These are phyloP conservation scores for Oryctes rhinoceros DNA, from an alignment of 1,140 invertebrate genomes.

Conservation along the genomic window DNA sequence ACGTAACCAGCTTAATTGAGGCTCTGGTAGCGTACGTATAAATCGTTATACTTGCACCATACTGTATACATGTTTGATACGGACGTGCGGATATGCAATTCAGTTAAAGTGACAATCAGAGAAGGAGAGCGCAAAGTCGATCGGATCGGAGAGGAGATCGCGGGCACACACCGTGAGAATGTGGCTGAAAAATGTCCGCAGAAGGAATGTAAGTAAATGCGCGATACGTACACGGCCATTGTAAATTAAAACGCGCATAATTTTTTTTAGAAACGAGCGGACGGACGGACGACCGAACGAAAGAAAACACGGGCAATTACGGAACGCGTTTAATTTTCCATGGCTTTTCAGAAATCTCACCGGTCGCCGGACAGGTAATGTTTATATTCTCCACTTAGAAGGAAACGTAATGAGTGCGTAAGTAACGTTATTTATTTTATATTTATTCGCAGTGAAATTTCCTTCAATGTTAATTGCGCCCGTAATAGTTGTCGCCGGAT, in stretches of 20 bases:
- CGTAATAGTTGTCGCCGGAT: conserved; percentile 47
- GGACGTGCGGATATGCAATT: conserved; percentile 13
- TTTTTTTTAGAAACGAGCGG: conserved; percentile 39
- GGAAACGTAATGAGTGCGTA: conserved; percentile 50
- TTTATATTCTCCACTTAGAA: conserved; percentile 48
- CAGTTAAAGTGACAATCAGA: conserved; percentile 18
- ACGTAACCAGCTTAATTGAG: too few relatives aligned
- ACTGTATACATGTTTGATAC: not conserved
- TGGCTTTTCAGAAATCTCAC: conserved; percentile 50
- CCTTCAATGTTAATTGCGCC: conserved; percentile 54
- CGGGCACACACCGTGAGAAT: conserved; percentile 42
- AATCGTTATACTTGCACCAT: not conserved
- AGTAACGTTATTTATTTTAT: conserved; percentile 51
- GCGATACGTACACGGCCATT: conserved; percentile 44
- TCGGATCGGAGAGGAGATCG: not conserved
- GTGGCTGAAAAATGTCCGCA: conserved; percentile 43
- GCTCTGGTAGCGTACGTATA: too few relatives aligned
- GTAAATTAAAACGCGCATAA: conserved; percentile 44
- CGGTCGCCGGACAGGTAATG: conserved; percentile 42
- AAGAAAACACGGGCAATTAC: conserved; percentile 43
- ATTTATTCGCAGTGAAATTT: conserved; percentile 55
- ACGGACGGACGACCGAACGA: not conserved
- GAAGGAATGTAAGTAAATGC: conserved; percentile 43
- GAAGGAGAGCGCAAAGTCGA: not conserved
- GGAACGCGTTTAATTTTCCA: conserved; percentile 41